These are phyloP conservation scores for Agapostemon virescens DNA, from an alignment of 2,888 invertebrate genomes.

Conservation along the genomic window DNA sequence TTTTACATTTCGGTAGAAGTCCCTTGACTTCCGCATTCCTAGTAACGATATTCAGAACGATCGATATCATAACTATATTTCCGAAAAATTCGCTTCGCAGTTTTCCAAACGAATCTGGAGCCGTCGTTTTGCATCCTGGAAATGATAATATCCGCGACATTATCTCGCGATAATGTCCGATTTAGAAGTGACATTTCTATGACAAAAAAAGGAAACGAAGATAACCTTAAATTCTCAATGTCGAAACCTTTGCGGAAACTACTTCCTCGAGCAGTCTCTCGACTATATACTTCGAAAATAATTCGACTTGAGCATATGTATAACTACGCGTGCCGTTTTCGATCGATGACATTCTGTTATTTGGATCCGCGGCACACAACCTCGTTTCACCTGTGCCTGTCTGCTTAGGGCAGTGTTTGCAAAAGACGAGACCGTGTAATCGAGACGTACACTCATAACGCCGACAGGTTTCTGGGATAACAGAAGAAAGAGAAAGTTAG, in stretches of 20 bases:
- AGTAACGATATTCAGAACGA: background rate
- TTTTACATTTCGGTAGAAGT: background rate
- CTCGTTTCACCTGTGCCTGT: constrained; percentile 17
- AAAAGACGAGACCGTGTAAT: constrained; percentile 27
- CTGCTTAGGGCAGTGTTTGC: constrained; percentile 39
- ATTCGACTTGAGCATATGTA: background rate
- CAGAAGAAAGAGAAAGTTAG: constrained; percentile 50
- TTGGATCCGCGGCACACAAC: background rate
- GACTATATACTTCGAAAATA: background rate
- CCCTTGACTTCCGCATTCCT: background rate
- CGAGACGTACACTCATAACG: constrained; percentile 13
- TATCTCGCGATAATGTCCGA: background rate
- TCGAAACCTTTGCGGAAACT: background rate
- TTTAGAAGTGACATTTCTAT: background rate
- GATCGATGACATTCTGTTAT: background rate
- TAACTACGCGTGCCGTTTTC: background rate
- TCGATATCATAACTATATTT: constrained; percentile 6
- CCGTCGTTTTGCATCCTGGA: background rate
- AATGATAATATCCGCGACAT: background rate
- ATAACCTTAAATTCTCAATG: constrained; percentile 25
- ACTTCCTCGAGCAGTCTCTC: background rate
- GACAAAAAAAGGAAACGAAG: background rate
- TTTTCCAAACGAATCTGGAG: background rate
- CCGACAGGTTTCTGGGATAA: constrained; percentile 52
- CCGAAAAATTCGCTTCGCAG: background rate